Base-by-base conservation (phyloP, 1,140 invertebrate species). In the Lethocerus indicus region DNA sequence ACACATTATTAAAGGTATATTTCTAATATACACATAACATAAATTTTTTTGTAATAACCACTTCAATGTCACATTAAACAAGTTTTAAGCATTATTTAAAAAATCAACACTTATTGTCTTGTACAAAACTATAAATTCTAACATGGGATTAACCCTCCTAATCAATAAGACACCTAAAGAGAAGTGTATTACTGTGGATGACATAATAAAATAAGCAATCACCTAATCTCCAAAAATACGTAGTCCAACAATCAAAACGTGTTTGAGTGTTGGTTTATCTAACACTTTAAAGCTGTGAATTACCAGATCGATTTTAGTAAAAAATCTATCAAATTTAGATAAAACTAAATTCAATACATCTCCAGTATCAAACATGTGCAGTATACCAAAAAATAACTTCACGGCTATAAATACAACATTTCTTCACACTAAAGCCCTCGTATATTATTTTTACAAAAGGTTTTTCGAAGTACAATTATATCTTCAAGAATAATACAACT, bases 281-380 rank as follows among this genome's bases (percentile, higher is more conserved):
- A 26, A 24, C 43, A 46, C 25, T 20, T 43, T 46, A 46, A 46
- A 46, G 43, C 43, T 46, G 43, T 46, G 43, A 46, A 28, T 46
- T 46, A 46, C 43, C 43, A 28, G 26, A 24, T 46, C 32, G 7
- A 26, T 13, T 20, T 12, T n/a, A n/a, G n/a, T n/a, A n/a, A n/a
- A n/a, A n/a, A n/a, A n/a, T n/a, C n/a, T n/a, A n/a, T n/a, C n/a
- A n/a, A n/a, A 40, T 7, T 7, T 16, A 40, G 16, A 16, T 40
- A 16, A 16, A 5, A 16, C 5, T 40, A 16, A n/a, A 9, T n/a
- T 9, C n/a, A 32, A 32, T n/a, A 40, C n/a, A 7, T 40, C 16
- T 40, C n/a, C 21, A 40, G n/a, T 16, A 7, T 40, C n/a, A 7
- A 40, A 40, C 21, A 40, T 7, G 21, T 40, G 9, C 9, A n/a